A percentile compares a stretch with the other conserved stretches of the same genome.
Conservation (phyloP, 1,140 invertebrate species). For the Rhyacophila brunnea region DNA sequence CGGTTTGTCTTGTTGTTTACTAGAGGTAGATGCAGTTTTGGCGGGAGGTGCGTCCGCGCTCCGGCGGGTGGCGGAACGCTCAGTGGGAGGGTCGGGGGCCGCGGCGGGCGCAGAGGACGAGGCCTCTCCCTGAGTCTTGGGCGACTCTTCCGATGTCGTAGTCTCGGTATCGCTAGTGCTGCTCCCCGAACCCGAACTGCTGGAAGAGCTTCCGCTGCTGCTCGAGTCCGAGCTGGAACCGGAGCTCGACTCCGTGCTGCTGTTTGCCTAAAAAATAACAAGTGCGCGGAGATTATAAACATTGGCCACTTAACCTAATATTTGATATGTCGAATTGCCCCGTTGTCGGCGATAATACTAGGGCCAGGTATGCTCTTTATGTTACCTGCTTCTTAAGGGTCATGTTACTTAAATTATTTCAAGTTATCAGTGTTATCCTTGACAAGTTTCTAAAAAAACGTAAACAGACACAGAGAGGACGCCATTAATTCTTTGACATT, state of each 20-base stretch:
- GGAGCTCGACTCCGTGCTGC: conserved; percentile 63
- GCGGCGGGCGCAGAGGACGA: conserved; percentile 29
- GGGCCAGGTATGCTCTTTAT: conserved; percentile 1
- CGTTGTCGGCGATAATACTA: conserved; percentile 5
- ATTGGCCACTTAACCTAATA: conserved; percentile 30
- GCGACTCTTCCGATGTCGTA: conserved; percentile 47
- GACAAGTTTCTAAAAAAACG: conserved; percentile 31
- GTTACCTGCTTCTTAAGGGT: conserved; percentile 28
- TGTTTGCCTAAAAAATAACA: conserved; percentile 48
- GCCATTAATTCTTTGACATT: conserved; percentile 36
- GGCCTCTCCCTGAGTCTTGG: conserved; percentile 32
- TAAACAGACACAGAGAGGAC: conserved; percentile 34
- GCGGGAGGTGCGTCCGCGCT: conserved; percentile 46
- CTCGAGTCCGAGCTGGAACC: conserved; percentile 66
- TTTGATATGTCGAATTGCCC: conserved; percentile 10
- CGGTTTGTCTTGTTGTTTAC: conserved; percentile 14
- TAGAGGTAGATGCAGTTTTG: not conserved
- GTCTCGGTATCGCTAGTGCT: conserved; percentile 62
- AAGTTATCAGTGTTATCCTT: conserved; percentile 20
- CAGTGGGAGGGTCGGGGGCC: conserved; percentile 42
- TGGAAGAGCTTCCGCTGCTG: conserved; percentile 65
- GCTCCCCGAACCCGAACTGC: conserved; percentile 69
- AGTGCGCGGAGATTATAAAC: conserved; percentile 25
- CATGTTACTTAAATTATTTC: conserved; percentile 25
- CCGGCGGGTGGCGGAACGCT: conserved; percentile 48